A percentile compares a stretch with the other conserved stretches of the same genome.
phyloP scores from a whole-genome alignment of 2,113 vertebrate species.

The Urocynchramus pylzowi region DNA sequence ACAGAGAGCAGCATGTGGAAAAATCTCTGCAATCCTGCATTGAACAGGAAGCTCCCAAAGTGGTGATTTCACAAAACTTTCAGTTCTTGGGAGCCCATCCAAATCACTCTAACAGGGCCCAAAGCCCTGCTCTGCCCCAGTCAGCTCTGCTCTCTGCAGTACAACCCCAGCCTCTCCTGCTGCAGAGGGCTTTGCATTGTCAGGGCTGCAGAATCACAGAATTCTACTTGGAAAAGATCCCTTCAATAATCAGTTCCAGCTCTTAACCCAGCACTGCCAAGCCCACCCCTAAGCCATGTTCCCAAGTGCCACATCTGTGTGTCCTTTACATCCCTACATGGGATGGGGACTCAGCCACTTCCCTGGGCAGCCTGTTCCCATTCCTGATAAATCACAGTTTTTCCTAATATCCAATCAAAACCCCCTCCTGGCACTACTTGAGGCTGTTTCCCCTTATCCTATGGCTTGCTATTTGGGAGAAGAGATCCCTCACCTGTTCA shows the following conservation, averaged over 20 bases:
- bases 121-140: background rate
- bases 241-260: no score
- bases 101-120: background rate
- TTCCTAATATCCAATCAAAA: background rate
- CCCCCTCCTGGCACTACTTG: fast-evolving
- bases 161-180: background rate
- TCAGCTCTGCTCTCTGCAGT: background rate
- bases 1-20: background rate
- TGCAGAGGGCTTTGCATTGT: no score
- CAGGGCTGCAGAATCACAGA: background rate
- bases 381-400: fast-evolving
- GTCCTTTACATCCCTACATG: background rate
- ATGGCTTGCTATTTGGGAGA: fast-evolving
- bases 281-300: fast-evolving
- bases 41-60: background rate
- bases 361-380: background rate
- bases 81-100: background rate
- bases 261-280: background rate
- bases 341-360: no score
- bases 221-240: background rate
- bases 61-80: fast-evolving
- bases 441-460: background rate
- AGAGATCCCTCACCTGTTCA: fast-evolving
- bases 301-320: fast-evolving
- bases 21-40: background rate